These are phyloP conservation scores for Drosophila miranda DNA, from an alignment of 1,140 invertebrate species.

Conservation along the genomic window DNA sequence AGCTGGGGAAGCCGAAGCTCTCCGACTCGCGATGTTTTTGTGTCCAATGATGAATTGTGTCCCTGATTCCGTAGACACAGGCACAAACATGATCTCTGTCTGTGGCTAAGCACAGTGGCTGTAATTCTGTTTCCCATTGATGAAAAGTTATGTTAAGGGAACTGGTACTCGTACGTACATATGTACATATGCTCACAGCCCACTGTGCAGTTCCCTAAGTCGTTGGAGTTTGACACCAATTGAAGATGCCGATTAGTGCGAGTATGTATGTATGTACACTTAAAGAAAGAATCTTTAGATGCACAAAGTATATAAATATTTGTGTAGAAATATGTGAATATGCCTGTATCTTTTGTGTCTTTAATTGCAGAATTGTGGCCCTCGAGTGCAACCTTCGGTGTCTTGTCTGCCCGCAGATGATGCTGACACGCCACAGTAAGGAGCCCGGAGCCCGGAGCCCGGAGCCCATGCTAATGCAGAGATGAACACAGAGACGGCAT, in stretches of 20 bases:
- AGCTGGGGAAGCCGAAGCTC: constrained; percentile 14
- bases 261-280: constrained; percentile 27
- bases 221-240: constrained; percentile 60
- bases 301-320: too few species aligned
- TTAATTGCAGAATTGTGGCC: constrained; percentile 72
- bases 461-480: constrained; percentile 15
- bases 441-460: not conserved
- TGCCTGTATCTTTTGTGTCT: constrained; percentile 54
- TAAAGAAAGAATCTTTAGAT: constrained; percentile 37
- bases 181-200: not conserved
- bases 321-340: not conserved
- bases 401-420: constrained; percentile 26
- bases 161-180: too few species aligned
- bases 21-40: constrained; percentile 21
- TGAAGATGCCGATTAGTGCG: constrained; percentile 31
- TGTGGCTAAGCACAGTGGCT: constrained; percentile 26
- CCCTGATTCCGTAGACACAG: constrained; percentile 46
- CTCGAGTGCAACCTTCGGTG: constrained; percentile 29
- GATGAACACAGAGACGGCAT: not conserved
- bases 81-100: constrained; percentile 17
- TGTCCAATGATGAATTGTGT: constrained; percentile 63
- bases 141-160: not conserved
- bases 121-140: not conserved
- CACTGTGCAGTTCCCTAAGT: constrained; percentile 15
- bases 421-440: not conserved